A percentile compares a stretch with the other conserved stretches of the same genome.
Conservation (phyloP, 2,797 vertebrate genomes). For the Falco naumanni region DNA sequence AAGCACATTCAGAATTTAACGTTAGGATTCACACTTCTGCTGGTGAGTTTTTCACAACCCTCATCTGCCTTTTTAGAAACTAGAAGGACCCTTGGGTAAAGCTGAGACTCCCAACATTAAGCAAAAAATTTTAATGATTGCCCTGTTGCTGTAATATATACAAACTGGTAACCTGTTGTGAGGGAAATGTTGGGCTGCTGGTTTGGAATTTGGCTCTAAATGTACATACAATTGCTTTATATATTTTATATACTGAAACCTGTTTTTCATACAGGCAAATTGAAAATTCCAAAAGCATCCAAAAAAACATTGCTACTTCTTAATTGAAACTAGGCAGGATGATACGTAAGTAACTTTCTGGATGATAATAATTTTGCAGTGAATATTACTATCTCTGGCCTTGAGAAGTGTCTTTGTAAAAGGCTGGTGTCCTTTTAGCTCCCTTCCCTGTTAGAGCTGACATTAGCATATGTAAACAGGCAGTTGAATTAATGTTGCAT, state of each 20-base stretch:
- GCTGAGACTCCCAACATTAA: background rate
- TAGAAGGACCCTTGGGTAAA: background rate
- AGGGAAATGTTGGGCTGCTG: background rate
- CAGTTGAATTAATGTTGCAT: background rate
- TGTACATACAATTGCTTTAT: background rate
- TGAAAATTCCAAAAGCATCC: background rate
- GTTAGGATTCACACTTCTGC: background rate
- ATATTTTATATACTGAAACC: background rate
- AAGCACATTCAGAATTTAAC: background rate
- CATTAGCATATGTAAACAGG: background rate
- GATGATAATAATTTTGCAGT: background rate
- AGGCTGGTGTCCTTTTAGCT: background rate
- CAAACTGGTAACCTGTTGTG: background rate
- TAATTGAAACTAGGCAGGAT: background rate
- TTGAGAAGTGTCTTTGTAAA: background rate
- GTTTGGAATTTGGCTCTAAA: background rate
- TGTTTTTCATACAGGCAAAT: background rate
- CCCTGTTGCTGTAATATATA: background rate
- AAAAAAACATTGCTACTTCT: background rate
- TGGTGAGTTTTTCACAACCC: background rate
- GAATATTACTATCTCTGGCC: background rate
- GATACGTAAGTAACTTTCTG: background rate
- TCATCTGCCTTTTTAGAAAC: background rate
- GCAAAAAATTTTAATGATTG: background rate
- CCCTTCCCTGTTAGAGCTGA: background rate